Evolutionary conservation across 2,113 vertebrate genomes (phyloP), one percentile per base, ranked within the genome.

Genomic region (Ranitomeya variabilis): DNA sequence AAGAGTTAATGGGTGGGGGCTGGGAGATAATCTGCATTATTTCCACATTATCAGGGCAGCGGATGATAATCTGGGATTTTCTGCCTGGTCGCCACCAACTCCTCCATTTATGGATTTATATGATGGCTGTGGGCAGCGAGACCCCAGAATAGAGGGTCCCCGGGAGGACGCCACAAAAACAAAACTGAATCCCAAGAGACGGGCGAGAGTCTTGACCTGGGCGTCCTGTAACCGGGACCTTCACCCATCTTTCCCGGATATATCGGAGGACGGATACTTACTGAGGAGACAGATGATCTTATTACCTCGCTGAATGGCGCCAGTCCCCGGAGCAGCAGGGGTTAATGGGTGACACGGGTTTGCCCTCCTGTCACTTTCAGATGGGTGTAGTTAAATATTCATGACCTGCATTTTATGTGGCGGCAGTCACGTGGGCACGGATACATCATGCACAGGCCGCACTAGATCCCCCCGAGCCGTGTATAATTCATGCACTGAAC

Each of bases 381-480:
- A 80, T 11, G 54, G 0, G 23, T 14, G 8, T 3, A 12, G 55
- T 60, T 80, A 80, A 82, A 64, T 82, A 60, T 82, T 82, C 60
- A 82, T 82, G n/a, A 21, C 21, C 2, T 21, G 15, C 18, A 12
- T 37, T 67, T 67, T 83, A 14, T 82, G 81, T 23, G 45, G 37
- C 14, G 81, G 9, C 21, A 51, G 81, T 83, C 81, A 83, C 64
- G 54, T 83, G 79, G 37, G 16, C 57, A 45, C 80, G 45, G 37
- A 10, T 37, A 26, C 31, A 26, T 10, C 57, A 31, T 62, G 31
- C 78, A 26, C 54, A 31, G 78, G 52, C 5, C 52, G 54, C 54
- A 55, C 78, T n/a, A 18, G n/a, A 80, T 80, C 64, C 81, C 81
- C 81, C 81, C 13, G 62, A 66, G 81, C 62, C n/a, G 37, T 69